Evolutionary conservation across 1,140 invertebrate genomes (phyloP), one percentile per base, ranked within the genome.

Genomic region (Bombus superbus): DNA sequence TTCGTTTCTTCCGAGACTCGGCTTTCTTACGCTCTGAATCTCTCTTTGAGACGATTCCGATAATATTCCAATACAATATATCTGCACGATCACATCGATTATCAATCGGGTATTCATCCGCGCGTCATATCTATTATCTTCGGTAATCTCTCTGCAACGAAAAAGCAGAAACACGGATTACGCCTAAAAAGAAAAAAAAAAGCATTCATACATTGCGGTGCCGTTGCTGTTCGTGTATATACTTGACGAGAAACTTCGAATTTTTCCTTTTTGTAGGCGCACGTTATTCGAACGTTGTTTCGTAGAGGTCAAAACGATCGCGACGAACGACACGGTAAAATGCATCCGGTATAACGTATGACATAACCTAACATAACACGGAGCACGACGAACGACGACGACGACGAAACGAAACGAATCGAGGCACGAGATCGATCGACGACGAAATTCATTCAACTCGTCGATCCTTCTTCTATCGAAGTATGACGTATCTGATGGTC

Each of bases 401-500:
- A 86, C 75, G 53, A 77, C 73, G 87, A 81, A 79, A 88, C 77
- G 85, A 83, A 69, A 81, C 76, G 81, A 87, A 78, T 73, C 68
- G 81, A 81, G 75, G 75, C 73, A 79, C 87, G 62, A 64, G 76
- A 73, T 82, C 83, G 77, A 86, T 87, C 87, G 42, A 88, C 71
- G 80, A 85, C 64, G 32, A 76, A 62, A n/a, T 62, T 53, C n/a
- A 66, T 66, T 88, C 3, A 69, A 71, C 76, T 57, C 88, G 89
- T 89, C 81, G 85, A 86, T 87, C 85, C 76, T 81, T 90, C 76
- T 86, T 84, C 66, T 89, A 88, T 82, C 81, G 84, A 89, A 77
- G 64, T 81, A 85, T 74, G 79, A 85, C 86, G 74, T 87, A 78
- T 87, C 86, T 87, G 88, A 90, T 88, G 89, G 86, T 90, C 88